Conservation (phyloP, 2,113 vertebrate species). For the Erpornis zantholeuca region DNA sequence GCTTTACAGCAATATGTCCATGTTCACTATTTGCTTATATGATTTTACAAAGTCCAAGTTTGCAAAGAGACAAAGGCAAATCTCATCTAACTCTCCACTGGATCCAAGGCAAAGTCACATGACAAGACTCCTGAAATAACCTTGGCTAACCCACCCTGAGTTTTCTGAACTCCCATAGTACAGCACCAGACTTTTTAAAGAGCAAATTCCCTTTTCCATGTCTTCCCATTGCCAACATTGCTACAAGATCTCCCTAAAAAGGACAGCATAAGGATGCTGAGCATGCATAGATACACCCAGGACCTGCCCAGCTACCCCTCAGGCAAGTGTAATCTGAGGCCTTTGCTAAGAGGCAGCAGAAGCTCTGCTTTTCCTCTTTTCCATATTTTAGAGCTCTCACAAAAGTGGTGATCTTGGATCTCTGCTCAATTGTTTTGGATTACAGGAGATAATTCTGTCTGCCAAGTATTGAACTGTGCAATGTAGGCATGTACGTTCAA, state of each 20-base stretch:
- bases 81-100: neutral
- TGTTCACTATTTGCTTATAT: rapidly evolving
- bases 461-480: neutral
- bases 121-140: rapidly evolving
- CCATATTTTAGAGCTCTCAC: neutral
- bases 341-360: neutral
- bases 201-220: neutral
- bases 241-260: neutral
- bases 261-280: neutral
- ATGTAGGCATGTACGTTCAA: neutral
- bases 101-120: neutral
- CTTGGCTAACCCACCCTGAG: neutral
- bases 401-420: neutral
- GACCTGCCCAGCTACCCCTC: neutral
- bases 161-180: neutral
- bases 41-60: neutral
- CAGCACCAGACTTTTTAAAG: neutral
- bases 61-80: neutral
- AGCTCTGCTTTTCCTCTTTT: neutral
- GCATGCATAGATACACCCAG: neutral
- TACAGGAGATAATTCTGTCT: neutral
- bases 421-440: neutral
- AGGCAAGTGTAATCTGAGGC: neutral
- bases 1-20: neutral
- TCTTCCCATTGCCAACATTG: neutral